These are phyloP conservation scores for Brachyptera putata DNA, from an alignment of 2,888 invertebrate species.

Conservation along the genomic window DNA sequence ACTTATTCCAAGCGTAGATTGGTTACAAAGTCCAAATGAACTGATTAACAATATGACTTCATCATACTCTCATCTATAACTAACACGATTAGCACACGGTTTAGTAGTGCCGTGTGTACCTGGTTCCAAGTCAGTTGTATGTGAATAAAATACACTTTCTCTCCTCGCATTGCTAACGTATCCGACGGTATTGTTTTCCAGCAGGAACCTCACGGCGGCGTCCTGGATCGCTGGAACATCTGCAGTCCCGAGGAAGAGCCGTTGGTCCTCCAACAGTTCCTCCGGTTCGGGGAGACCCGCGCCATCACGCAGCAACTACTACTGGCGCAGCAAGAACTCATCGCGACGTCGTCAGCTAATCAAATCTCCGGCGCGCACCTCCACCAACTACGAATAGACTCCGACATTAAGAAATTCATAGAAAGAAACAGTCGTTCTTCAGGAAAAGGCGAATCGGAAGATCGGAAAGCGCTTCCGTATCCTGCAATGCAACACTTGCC, in stretches of 20 bases:
- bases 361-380: slow-evolving; percentile 27
- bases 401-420: slow-evolving; percentile 53
- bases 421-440: slow-evolving; percentile 45
- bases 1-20: no score
- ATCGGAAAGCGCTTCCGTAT: slow-evolving; percentile 1
- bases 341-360: slow-evolving; percentile 34
- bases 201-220: slow-evolving; percentile 76
- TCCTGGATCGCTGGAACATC: slow-evolving; percentile 85
- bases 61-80: no score
- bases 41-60: no score
- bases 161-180: no score
- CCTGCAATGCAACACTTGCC: slow-evolving; percentile 48
- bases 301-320: slow-evolving; percentile 67
- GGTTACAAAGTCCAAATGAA: no score
- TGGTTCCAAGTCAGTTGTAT: no score
- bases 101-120: no score
- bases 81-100: no score
- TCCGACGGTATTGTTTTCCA: no score
- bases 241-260: slow-evolving; percentile 86
- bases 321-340: slow-evolving; percentile 42
- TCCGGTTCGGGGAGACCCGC: slow-evolving; percentile 84
- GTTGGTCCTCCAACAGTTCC: slow-evolving; percentile 86
- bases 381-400: slow-evolving; percentile 45
- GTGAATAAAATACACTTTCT: no score
- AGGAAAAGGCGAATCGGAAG: slow-evolving; percentile 17